Conservation (phyloP, 2,113 vertebrate genomes). For the Muntiacus muntjak region DNA sequence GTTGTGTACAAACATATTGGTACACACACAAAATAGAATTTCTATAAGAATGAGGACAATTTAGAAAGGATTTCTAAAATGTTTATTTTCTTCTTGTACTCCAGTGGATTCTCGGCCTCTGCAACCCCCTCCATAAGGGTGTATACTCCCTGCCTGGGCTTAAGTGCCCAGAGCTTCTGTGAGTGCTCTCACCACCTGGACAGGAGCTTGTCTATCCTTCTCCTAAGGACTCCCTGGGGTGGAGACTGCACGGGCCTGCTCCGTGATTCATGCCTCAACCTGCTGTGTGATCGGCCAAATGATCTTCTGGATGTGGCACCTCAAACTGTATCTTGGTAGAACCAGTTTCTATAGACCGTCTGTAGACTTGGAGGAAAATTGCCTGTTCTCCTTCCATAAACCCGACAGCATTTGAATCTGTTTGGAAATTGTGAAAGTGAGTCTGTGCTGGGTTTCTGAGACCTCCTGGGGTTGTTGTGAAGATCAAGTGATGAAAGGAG, state of each 20-base stretch:
- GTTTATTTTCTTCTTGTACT: background rate
- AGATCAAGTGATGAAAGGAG: background rate
- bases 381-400: background rate
- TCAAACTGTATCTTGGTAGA: background rate
- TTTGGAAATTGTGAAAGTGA: background rate
- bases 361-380: background rate
- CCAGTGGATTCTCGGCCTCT: background rate
- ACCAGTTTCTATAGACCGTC: background rate
- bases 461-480: background rate
- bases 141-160: too few relatives aligned
- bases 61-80: background rate
- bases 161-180: background rate
- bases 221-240: background rate
- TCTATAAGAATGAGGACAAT: background rate
- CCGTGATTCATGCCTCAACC: background rate
- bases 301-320: background rate
- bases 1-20: background rate
- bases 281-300: background rate
- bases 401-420: background rate
- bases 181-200: accelerated
- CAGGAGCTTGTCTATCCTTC: background rate
- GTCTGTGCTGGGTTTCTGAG: background rate
- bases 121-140: background rate
- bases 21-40: background rate
- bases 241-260: background rate